Percentiles rank a stretch among this genome's conserved stretches.
These are phyloP conservation scores for Entomobrya proxima DNA, from an alignment of 2,888 invertebrate genomes.

Conservation along the genomic window DNA sequence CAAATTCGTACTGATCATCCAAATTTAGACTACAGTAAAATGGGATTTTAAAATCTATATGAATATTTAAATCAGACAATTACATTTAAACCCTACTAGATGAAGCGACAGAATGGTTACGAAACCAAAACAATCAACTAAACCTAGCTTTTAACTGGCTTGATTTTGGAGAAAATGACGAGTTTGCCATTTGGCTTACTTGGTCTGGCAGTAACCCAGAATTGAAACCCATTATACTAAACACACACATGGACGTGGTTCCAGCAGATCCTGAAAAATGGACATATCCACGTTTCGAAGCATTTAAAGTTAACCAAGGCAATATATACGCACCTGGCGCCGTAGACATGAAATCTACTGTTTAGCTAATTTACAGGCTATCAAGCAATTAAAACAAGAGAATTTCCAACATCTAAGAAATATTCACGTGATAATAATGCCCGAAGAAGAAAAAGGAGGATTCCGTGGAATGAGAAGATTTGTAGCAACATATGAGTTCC, in stretches of 20 bases:
- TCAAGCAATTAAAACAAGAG: conserved; percentile 81
- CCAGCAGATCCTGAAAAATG: conserved; percentile 95
- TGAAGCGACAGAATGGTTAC: conserved; percentile 32
- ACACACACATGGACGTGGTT: conserved; percentile 98
- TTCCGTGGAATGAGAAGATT: conserved; percentile 86
- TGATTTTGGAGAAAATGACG: not conserved
- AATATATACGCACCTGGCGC: conserved; percentile 92
- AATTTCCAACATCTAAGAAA: conserved; percentile 81
- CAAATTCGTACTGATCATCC: too few species aligned
- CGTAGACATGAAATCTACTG: conserved; percentile 89
- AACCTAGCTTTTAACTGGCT: conserved; percentile 33
- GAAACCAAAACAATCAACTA: conserved; percentile 51
- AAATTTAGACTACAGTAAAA: too few species aligned
- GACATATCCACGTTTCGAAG: conserved; percentile 92
- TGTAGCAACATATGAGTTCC: conserved; percentile 85
- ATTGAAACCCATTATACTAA: conserved; percentile 86
- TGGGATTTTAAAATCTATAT: too few species aligned
- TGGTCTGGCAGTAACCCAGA: conserved; percentile 87
- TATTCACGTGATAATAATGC: conserved; percentile 80
- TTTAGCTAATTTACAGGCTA: conserved; percentile 85
- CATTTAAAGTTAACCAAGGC: conserved; percentile 88
- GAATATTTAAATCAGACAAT: too few species aligned
- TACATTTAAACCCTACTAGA: not conserved
- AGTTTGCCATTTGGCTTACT: conserved; percentile 85
- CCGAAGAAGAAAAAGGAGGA: not conserved